These are phyloP conservation scores for Microcebus lehilahytsara DNA, from an alignment of 2,113 vertebrate species.

Conservation along the genomic window DNA sequence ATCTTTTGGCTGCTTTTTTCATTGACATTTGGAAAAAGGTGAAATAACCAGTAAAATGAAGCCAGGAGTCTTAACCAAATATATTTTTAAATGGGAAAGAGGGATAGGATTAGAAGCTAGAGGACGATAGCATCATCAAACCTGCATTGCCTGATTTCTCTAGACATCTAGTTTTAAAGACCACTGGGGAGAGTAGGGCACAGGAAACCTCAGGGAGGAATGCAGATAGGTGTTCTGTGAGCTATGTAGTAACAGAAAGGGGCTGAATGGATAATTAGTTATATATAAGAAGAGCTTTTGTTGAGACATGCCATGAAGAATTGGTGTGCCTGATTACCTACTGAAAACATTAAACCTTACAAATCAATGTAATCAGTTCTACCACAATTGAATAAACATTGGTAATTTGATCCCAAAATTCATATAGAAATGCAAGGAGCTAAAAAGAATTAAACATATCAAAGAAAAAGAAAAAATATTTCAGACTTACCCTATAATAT, in stretches of 20 bases:
- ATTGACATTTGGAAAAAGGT: neutral
- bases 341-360: neutral
- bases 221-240: neutral
- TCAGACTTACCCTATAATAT: neutral
- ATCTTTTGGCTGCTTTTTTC: slow-evolving; percentile 24
- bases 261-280: neutral
- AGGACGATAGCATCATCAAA: neutral
- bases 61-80: neutral
- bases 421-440: neutral
- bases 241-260: neutral
- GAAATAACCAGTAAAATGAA: slow-evolving; percentile 49
- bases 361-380: neutral
- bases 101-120: neutral
- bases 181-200: neutral
- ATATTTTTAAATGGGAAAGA: neutral
- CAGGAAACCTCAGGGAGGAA: neutral
- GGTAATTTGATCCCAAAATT: neutral
- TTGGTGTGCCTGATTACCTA: neutral
- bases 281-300: neutral
- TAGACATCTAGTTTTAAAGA: neutral
- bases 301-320: neutral
- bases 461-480: neutral
- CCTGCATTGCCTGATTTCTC: neutral
- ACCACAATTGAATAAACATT: neutral
- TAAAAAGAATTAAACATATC: neutral